A percentile compares a stretch with the other conserved stretches of the same genome.
phyloP scores from a whole-genome alignment of 2,113 vertebrate species.

The Halcyon malimbica region DNA sequence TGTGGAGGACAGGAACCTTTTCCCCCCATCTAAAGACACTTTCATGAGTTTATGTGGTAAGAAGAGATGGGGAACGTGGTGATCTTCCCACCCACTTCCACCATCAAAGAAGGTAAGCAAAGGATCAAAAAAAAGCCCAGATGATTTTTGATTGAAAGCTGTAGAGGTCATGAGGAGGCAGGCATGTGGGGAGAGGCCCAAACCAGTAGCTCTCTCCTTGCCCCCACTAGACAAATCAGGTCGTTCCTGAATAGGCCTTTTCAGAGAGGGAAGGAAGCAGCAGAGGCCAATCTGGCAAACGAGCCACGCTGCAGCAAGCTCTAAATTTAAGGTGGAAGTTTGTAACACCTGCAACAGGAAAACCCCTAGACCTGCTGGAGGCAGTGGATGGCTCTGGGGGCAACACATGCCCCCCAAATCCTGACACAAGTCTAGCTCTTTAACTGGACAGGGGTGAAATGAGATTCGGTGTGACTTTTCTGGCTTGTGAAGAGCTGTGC shows the following conservation, averaged over 20 bases:
- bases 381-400: neutral
- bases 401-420: neutral
- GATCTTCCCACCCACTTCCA: neutral
- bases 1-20: neutral
- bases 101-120: neutral
- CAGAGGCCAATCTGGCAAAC: neutral
- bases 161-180: neutral
- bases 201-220: neutral
- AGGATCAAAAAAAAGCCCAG: neutral
- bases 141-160: neutral
- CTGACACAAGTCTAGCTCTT: neutral
- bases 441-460: neutral
- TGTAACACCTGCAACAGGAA: neutral
- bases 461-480: neutral
- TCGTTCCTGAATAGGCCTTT: neutral
- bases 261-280: neutral
- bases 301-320: neutral
- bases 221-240: neutral
- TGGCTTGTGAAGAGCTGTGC: neutral
- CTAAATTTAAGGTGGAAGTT: neutral
- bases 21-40: neutral
- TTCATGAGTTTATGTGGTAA: neutral
- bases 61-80: neutral
- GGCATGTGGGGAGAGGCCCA: neutral
- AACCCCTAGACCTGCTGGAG: neutral